Base-by-base conservation (phyloP, 1,140 invertebrate species). In the Anastrepha ludens region DNA sequence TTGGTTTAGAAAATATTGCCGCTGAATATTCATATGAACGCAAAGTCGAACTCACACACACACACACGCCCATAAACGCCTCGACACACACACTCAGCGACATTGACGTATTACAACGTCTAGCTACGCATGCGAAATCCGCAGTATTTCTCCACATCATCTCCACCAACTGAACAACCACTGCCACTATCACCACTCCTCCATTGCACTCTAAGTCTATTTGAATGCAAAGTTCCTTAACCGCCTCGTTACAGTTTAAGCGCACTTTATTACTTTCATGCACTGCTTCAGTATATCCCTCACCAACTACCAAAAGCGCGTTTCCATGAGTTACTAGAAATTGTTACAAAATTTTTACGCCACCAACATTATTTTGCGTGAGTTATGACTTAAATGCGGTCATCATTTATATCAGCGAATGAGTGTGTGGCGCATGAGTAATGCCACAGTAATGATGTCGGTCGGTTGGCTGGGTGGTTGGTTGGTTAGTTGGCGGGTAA, bases 361-460 rank as follows among this genome's bases (percentile, higher is more conserved):
- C 47, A 15, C 47, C 74, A 41, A 41, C 74, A 81, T 81, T 81
- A 81, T 81, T 81, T 81, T 81, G 50, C 47, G 74, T 81, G 74
- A 81, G 47, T 81, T 81, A 81, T 81, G 74, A 81, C 74, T 81
- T 58, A 81, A 81, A 81, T 81, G 74, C 74, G 74, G 47, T 55
- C 74, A 81, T 81, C 74, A 81, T 81, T 81, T 81, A 81, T 81
- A 58, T 55, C 74, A 55, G 47, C 47, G 74, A 15, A 47, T 67
- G n/a, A 41, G 65, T 67, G 60, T n/a, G 44, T 11, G 20, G 15
- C 70, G 70, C 70, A 17, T 47, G 70, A 74, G 41, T 74, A 29
- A 55, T 81, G 47, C 74, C 44, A 58, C n/a, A 81, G 55, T 55
- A 55, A 81, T 81, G 74, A 81, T 81, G 74, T 81, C 47, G 74